phyloP scores from a whole-genome alignment of 2,888 invertebrate species.

The Phytoseiulus persimilis region DNA sequence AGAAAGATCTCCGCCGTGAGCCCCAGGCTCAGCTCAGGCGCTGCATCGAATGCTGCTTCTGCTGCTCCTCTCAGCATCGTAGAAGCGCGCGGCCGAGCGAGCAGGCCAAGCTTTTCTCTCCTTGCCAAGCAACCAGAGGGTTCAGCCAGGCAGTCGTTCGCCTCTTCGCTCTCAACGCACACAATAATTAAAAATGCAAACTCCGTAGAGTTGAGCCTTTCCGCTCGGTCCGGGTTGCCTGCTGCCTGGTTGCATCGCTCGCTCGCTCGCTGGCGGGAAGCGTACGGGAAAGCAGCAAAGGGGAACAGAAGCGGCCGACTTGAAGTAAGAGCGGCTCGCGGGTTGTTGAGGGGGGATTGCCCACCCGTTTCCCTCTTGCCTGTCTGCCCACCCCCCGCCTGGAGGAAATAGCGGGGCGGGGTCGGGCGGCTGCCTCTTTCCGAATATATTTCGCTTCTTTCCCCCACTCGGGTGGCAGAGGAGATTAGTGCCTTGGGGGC shows the following conservation, averaged over 20 bases:
- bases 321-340: background rate
- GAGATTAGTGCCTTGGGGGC: constrained; percentile 38
- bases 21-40: background rate
- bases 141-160: constrained; percentile 16
- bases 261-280: background rate
- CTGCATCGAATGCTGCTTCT: background rate
- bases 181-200: constrained; percentile 39
- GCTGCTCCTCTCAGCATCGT: background rate
- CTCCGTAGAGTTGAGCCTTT: constrained; percentile 39
- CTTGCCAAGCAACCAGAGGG: constrained; percentile 5
- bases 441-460: constrained; percentile 31
- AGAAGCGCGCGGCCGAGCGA: background rate
- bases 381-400: background rate
- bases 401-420: constrained; percentile 7
- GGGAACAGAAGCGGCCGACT: constrained; percentile 5
- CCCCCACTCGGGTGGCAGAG: constrained; percentile 9
- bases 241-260: background rate
- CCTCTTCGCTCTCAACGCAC: constrained; percentile 38
- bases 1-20: background rate
- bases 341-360: background rate
- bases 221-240: background rate
- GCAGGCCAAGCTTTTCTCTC: background rate
- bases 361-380: background rate
- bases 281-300: constrained; percentile 5
- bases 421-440: constrained; percentile 13